Evolutionary conservation across 2,113 vertebrate species (phyloP).

Genomic region (Spizaetus ornatus): DNA sequence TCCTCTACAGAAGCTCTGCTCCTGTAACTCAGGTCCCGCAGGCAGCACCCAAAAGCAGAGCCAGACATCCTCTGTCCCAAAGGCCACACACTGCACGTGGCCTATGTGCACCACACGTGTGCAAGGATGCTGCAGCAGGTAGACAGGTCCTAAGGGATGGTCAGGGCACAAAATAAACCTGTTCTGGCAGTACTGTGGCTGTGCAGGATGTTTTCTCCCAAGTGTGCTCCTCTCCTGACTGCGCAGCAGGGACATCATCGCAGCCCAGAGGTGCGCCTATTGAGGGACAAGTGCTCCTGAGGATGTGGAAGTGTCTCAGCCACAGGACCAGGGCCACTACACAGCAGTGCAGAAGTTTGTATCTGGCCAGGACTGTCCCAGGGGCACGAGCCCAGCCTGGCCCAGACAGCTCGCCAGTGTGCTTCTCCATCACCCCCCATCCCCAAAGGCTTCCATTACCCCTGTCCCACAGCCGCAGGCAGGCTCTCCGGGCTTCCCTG

Average conservation of each 20-base stretch:
- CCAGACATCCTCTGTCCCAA: accelerated
- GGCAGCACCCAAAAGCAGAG: neutral
- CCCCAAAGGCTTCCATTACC: neutral
- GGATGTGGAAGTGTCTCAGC: neutral
- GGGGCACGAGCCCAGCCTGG: neutral
- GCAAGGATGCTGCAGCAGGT: neutral
- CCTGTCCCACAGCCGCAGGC: neutral
- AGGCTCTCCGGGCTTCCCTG: neutral
- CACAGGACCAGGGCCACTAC: neutral
- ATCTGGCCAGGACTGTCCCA: neutral
- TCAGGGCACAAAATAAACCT: neutral
- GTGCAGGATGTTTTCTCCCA: neutral
- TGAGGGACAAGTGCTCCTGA: neutral
- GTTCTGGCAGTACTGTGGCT: neutral
- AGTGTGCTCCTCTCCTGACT: neutral
- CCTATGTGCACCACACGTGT: accelerated
- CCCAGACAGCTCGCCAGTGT: neutral
- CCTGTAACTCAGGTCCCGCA: neutral
- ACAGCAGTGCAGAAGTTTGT: neutral
- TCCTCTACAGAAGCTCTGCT: neutral
- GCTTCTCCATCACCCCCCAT: no score
- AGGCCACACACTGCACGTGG: accelerated
- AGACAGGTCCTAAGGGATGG: neutral
- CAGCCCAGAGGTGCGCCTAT: neutral
- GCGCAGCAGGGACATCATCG: neutral